These are phyloP conservation scores for Argopecten irradians DNA, from an alignment of 1,140 invertebrate species.

Conservation along the genomic window DNA sequence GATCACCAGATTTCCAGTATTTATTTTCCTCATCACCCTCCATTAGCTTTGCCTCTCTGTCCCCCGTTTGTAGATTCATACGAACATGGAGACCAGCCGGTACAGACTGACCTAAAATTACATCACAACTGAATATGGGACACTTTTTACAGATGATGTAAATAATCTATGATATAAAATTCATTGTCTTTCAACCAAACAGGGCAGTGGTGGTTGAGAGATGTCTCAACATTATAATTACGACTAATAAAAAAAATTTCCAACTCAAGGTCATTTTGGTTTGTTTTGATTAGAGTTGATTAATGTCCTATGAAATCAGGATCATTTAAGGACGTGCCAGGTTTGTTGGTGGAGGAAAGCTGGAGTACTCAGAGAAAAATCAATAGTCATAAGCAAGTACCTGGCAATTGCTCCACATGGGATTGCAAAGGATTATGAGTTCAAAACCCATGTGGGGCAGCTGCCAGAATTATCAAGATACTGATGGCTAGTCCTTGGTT, in stretches of 20 bases:
- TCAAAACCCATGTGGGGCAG: no score
- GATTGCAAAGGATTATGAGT: no score
- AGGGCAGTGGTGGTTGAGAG: not conserved
- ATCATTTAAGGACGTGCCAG: no score
- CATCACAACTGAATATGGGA: not conserved
- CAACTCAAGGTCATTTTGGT: not conserved
- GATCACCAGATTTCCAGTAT: conserved; percentile 62
- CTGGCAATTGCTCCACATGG: no score
- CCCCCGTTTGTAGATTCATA: conserved; percentile 85
- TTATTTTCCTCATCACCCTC: conserved; percentile 76
- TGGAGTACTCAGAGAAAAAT: no score
- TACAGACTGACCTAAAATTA: conserved; percentile 82
- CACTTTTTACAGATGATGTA: not conserved
- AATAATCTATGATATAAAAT: not conserved
- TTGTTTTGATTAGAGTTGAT: not conserved
- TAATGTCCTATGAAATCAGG: no score
- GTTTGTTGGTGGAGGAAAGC: no score
- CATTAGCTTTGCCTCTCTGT: conserved; percentile 86
- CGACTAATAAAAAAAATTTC: not conserved
- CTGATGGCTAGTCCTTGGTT: no score
- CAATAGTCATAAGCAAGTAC: no score
- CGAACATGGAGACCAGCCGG: conserved; percentile 86
- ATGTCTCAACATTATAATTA: not conserved
- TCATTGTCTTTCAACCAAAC: not conserved
- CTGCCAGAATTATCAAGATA: no score